phyloP scores from a whole-genome alignment of 2,113 vertebrate genomes.

The Gallinago jamesoni region DNA sequence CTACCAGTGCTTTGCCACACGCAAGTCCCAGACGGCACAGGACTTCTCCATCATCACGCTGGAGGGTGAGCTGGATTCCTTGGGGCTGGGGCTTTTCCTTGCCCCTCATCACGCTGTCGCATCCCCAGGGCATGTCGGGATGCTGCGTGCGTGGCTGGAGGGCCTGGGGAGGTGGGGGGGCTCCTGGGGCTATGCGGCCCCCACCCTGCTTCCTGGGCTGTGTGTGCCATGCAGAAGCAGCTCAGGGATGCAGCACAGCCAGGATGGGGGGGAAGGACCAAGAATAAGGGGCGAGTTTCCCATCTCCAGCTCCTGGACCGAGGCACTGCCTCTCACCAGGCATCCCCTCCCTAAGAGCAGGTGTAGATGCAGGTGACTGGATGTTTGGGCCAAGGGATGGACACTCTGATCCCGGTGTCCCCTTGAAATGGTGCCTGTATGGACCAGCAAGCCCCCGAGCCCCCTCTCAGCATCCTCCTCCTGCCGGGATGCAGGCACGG shows the following conservation, averaged over 20 bases:
- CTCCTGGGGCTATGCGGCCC: background rate
- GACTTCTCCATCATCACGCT: constrained; percentile 95
- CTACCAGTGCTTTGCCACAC: constrained; percentile 97
- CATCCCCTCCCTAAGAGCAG: too few species aligned
- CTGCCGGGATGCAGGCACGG: rapidly evolving
- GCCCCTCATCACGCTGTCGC: background rate
- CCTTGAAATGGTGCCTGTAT: rapidly evolving
- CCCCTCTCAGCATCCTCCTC: background rate
- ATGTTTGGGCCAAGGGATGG: background rate
- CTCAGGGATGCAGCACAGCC: rapidly evolving
- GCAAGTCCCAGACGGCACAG: constrained; percentile 92
- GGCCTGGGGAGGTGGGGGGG: rapidly evolving
- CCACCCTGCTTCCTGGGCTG: background rate
- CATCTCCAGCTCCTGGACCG: rapidly evolving
- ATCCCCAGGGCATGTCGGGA: rapidly evolving
- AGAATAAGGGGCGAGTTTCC: background rate
- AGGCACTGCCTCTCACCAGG: background rate
- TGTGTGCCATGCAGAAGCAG: background rate
- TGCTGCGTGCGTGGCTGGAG: background rate
- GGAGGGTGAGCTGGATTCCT: constrained; percentile 82
- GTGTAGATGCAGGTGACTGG: rapidly evolving
- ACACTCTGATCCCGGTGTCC: background rate
- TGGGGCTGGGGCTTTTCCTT: background rate
- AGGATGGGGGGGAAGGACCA: rapidly evolving
- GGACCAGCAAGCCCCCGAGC: rapidly evolving